A percentile compares a stretch with the other conserved stretches of the same genome.
phyloP scores from a whole-genome alignment of 2,888 invertebrate species.

The Cerastis leucographa region DNA sequence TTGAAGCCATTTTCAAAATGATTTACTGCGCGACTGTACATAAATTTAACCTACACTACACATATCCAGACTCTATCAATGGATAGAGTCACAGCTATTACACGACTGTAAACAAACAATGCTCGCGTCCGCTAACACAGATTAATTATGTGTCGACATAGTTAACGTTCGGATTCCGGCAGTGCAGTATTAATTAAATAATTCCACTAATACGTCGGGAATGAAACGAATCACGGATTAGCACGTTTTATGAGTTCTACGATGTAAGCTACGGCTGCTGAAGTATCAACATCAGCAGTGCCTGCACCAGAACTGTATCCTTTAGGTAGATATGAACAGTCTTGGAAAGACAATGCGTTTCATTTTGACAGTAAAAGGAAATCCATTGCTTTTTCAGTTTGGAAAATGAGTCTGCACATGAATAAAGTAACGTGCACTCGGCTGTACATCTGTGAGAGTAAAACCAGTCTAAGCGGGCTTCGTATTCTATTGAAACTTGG shows the following conservation, averaged over 20 bases:
- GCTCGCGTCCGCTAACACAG: not conserved
- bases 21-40: too few relatives aligned
- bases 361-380: not conserved
- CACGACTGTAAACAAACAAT: not conserved
- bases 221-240: not conserved
- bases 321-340: not conserved
- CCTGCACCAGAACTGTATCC: not conserved
- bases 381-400: not conserved
- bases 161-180: constrained; percentile 4
- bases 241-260: not conserved
- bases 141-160: constrained; percentile 1
- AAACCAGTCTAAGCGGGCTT: not conserved
- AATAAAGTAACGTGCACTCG: not conserved
- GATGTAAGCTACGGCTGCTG: not conserved
- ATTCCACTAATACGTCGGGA: constrained; percentile 7
- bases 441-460: not conserved
- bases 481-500: not conserved
- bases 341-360: not conserved
- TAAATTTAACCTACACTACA: too few relatives aligned
- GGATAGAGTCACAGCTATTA: not conserved
- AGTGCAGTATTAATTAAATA: constrained; percentile 1
- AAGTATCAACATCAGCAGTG: not conserved
- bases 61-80: too few relatives aligned
- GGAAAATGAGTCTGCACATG: not conserved
- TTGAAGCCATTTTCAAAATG: too few relatives aligned